Conservation (phyloP, 1,140 invertebrate species). For the Zaprionus africanus region DNA sequence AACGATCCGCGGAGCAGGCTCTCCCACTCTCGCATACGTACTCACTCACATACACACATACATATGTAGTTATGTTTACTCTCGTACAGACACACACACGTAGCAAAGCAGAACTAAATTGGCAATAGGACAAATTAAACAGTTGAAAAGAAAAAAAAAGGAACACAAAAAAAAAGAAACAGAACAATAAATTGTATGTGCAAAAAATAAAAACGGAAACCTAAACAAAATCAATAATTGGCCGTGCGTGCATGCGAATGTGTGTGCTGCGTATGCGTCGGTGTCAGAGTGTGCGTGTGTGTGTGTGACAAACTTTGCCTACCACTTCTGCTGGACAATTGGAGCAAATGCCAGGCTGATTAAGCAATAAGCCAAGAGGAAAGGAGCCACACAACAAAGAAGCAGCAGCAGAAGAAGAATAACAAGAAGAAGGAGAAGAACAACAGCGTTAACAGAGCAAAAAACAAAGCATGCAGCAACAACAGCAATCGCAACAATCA, state of each 20-base stretch:
- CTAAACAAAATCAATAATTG: constrained; percentile 76
- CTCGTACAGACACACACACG: not conserved
- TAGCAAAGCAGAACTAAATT: constrained; percentile 33
- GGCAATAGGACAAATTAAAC: constrained; percentile 19
- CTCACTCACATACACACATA: not conserved
- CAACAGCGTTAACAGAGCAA: constrained; percentile 8
- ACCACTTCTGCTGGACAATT: constrained; percentile 45
- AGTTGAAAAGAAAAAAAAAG: constrained; percentile 13
- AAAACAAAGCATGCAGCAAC: constrained; percentile 34
- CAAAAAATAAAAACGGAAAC: constrained; percentile 21
- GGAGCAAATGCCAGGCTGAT: constrained; percentile 68
- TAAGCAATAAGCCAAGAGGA: constrained; percentile 33
- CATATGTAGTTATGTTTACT: not conserved
- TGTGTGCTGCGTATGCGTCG: constrained; percentile 34
- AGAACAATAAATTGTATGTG: constrained; percentile 44
- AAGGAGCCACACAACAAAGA: not conserved
- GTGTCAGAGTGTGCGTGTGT: not conserved
- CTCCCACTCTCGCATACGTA: not conserved
- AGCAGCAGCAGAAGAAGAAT: not conserved
- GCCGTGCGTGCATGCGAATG: constrained; percentile 39
- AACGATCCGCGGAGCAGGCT: constrained; percentile 22
- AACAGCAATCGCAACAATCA: constrained; percentile 38
- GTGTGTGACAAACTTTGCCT: constrained; percentile 21
- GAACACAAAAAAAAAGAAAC: constrained; percentile 1
- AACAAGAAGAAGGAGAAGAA: constrained; percentile 26